Conservation (phyloP, 2,888 invertebrate genomes). For the Amblyjoppa fuscipennis region DNA sequence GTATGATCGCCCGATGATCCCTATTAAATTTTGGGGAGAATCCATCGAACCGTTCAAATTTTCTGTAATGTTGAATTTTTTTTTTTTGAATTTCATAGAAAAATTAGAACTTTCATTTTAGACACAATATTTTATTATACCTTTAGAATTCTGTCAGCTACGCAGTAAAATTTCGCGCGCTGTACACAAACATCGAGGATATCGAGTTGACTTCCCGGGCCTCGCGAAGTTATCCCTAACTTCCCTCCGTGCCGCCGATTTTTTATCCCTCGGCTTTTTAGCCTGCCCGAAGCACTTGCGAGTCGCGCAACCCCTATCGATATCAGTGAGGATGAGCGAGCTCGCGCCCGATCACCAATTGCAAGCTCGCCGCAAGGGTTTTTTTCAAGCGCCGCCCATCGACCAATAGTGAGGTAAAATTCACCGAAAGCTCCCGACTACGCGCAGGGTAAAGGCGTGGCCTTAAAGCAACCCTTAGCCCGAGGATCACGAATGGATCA, state of each 20-base stretch:
- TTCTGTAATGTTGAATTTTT: too few relatives aligned
- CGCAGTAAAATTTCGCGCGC: not conserved
- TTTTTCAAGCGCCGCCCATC: conserved; percentile 71
- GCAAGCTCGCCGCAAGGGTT: conserved; percentile 71
- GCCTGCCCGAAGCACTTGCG: conserved; percentile 55
- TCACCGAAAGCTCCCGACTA: conserved; percentile 60
- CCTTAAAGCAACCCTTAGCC: conserved; percentile 69
- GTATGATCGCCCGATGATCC: too few relatives aligned
- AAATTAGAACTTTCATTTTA: too few relatives aligned
- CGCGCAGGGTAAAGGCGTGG: conserved; percentile 68
- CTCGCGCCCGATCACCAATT: conserved; percentile 70
- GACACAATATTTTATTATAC: not conserved
- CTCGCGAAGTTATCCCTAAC: conserved; percentile 58
- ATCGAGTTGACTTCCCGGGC: conserved; percentile 67
- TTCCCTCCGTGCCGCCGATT: conserved; percentile 28
- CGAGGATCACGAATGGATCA: conserved; percentile 69
- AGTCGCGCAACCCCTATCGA: conserved; percentile 63
- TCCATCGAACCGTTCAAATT: too few relatives aligned
- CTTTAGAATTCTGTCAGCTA: not conserved
- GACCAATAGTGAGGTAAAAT: conserved; percentile 70
- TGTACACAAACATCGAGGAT: conserved; percentile 30
- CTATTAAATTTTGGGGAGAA: too few relatives aligned
- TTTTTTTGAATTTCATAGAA: too few relatives aligned
- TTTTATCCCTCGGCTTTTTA: conserved; percentile 49
- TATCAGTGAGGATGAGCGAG: conserved; percentile 53